phyloP scores from a whole-genome alignment of 2,113 vertebrate genomes.

The Burhinus oedicnemus region DNA sequence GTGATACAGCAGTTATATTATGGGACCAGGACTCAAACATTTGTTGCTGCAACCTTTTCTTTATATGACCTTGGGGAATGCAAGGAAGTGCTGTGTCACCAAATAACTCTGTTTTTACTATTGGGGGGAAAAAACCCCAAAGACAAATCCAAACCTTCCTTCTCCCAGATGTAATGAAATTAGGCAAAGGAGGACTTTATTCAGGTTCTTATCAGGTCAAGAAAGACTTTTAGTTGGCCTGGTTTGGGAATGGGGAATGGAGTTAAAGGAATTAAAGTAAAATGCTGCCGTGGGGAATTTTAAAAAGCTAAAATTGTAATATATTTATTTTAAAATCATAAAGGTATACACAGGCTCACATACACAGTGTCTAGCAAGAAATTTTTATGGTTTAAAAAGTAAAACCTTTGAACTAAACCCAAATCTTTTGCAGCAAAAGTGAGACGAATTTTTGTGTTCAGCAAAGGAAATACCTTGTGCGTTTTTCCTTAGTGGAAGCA shows the following conservation, averaged over 20 bases:
- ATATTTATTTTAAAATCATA: neutral
- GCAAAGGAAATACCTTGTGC: conserved; percentile 42
- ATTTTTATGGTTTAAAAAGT: conserved; percentile 17
- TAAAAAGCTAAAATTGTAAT: neutral
- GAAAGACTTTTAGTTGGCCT: neutral
- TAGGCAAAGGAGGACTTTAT: neutral
- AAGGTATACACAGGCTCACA: neutral
- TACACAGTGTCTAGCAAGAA: neutral
- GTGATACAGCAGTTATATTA: neutral
- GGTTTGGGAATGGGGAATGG: neutral
- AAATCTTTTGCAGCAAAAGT: conserved; percentile 20
- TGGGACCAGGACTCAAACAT: neutral
- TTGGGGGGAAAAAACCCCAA: neutral
- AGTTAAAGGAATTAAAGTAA: neutral
- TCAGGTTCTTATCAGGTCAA: neutral
- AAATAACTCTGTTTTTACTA: neutral
- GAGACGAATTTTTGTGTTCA: conserved; percentile 37
- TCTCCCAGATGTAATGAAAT: neutral
- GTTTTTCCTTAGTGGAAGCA: conserved; percentile 19
- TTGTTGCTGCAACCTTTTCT: neutral
- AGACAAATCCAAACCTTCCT: neutral
- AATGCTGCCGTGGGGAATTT: neutral
- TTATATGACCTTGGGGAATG: neutral
- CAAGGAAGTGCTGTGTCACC: neutral
- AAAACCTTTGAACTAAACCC: conserved; percentile 27